Evolutionary conservation across 2,888 invertebrate species (phyloP).

Genomic region (Phasia obesa): DNA sequence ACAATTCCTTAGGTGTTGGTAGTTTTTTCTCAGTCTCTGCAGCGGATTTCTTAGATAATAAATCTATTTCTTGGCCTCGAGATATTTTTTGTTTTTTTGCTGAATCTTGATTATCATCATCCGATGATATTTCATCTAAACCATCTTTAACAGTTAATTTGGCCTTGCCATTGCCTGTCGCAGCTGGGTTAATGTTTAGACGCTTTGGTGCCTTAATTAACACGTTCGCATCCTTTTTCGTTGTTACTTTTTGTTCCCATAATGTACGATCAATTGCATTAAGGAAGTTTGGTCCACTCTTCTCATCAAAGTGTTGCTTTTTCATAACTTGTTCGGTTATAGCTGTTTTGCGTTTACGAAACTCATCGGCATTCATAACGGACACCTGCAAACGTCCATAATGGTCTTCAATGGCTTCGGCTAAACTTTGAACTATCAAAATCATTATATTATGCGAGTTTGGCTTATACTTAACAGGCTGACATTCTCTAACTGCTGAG

Average conservation of each 20-base stretch:
- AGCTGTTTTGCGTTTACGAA: constrained; percentile 85
- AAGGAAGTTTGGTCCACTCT: constrained; percentile 84
- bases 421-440: constrained; percentile 84
- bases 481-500: constrained; percentile 85
- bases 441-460: constrained; percentile 84
- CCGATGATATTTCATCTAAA: constrained; percentile 80
- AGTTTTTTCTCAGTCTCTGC: constrained; percentile 72
- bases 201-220: constrained; percentile 80
- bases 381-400: constrained; percentile 88
- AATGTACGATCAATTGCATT: constrained; percentile 83
- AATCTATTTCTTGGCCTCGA: constrained; percentile 74
- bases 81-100: constrained; percentile 73
- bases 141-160: constrained; percentile 75
- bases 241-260: constrained; percentile 69
- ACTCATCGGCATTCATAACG: constrained; percentile 87
- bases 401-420: constrained; percentile 88
- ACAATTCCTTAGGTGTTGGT: constrained; percentile 80
- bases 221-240: constrained; percentile 23
- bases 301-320: constrained; percentile 87
- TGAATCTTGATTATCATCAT: constrained; percentile 73
- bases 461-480: constrained; percentile 85
- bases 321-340: constrained; percentile 87
- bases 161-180: constrained; percentile 42
- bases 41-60: constrained; percentile 73
- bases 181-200: constrained; percentile 26